Evolutionary conservation across 2,113 vertebrate genomes (phyloP), one percentile per base, ranked within the genome.

Genomic region (Pterocles gutturalis): DNA sequence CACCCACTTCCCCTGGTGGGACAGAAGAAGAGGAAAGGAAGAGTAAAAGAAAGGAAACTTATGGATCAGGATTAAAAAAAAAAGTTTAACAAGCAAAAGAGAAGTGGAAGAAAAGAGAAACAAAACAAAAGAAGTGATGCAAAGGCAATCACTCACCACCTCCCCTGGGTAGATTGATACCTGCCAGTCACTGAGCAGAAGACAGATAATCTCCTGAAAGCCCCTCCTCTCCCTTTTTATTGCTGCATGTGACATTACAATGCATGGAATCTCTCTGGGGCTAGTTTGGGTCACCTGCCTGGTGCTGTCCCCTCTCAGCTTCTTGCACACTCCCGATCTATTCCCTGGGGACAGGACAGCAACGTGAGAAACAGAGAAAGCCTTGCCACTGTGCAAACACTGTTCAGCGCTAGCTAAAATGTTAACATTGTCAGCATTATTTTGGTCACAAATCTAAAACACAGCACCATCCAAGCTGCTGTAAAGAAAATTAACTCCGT

Each of bases 1-100:
- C 0, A 0, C 22, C 71, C 36, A 13, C 48, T 72, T 45, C 19
- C 10, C 8, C 21, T 0, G 0, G 5, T 28, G 22, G 34, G 22
- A n/a, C 28, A 31, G 51, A 7, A 31, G 11, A 66, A 70, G 29
- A 65, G 55, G 8, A 78, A 45, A 41, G 43, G 69, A 55, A 53
- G 17, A 81, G 17, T 17, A 41, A 45, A 64, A 76, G 33, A 41
- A 46, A 55, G 36, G 15, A 72, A 73, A 43, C 17, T 11, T 49
- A 13, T 48, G 61, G 20, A 8, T 34, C 4, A 6, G 53, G 65
- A 5, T 38, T 13, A 51, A 51, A 51, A 51, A 26, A 11, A 28
- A 13, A 4, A 2, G 11, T 31, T 62, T 25, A 89, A 57, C 45
- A 57, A 78, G 20, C 9, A 34, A 57, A 71, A 71, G 10, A 78